Evolutionary conservation across 2,113 vertebrate genomes (phyloP).

Genomic region (Scartelaos histophorus): DNA sequence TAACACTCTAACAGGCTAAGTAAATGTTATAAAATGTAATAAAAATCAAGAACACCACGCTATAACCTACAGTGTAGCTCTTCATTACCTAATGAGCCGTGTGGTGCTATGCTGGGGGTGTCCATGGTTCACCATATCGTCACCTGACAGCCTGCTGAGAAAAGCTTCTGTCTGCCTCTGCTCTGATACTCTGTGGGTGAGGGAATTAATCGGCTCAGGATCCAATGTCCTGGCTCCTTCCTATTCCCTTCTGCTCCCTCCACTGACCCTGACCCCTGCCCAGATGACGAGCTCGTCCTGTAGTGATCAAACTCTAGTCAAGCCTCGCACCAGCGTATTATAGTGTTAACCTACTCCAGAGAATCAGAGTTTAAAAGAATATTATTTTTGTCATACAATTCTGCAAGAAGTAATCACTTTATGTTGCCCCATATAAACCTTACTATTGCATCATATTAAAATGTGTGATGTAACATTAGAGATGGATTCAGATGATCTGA

Average conservation of each 20-base stretch:
- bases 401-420: not conserved
- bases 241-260: slow-evolving; percentile 17
- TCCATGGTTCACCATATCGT: slow-evolving; percentile 50
- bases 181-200: slow-evolving; percentile 54
- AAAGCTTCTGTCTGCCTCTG: slow-evolving; percentile 57
- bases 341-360: not conserved
- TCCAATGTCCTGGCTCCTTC: slow-evolving; percentile 49
- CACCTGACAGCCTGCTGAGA: slow-evolving; percentile 54
- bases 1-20: too few relatives aligned
- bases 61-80: slow-evolving; percentile 8
- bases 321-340: not conserved
- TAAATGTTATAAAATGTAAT: too few relatives aligned
- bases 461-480: not conserved
- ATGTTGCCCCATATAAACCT: not conserved
- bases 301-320: slow-evolving; percentile 15
- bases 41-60: not conserved
- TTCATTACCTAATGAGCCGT: slow-evolving; percentile 65
- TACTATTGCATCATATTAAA: not conserved
- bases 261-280: slow-evolving; percentile 44
- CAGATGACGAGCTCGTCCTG: slow-evolving; percentile 4
- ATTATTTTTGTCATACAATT: not conserved
- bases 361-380: not conserved
- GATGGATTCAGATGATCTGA: not conserved
- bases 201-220: slow-evolving; percentile 64
- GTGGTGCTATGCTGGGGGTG: slow-evolving; percentile 39